Evolutionary conservation across 2,888 invertebrate genomes (phyloP).

Genomic region (Deroplatys truncata): DNA sequence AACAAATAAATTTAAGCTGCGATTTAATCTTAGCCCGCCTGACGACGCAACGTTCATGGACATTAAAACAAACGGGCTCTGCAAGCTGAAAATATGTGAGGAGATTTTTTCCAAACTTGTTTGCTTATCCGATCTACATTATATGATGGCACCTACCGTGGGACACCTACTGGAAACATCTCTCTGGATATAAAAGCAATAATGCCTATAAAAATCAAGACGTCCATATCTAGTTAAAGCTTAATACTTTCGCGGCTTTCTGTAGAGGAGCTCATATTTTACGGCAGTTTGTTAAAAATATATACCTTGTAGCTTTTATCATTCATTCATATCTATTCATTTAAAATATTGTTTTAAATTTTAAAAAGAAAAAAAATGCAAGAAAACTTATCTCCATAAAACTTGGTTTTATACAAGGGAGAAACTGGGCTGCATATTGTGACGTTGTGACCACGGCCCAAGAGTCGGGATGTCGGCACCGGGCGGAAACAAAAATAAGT

Average conservation of each 20-base stretch:
- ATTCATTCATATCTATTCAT: too few relatives aligned
- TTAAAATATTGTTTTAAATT: too few relatives aligned
- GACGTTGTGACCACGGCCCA: too few relatives aligned
- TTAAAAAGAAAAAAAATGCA: too few relatives aligned
- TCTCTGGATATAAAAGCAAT: background rate
- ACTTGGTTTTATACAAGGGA: too few relatives aligned
- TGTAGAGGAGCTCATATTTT: background rate
- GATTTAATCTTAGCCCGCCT: background rate
- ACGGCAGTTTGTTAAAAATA: background rate
- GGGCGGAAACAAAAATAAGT: too few relatives aligned
- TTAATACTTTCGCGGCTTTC: background rate
- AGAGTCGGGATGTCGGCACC: too few relatives aligned
- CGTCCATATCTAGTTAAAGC: background rate
- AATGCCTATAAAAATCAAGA: background rate
- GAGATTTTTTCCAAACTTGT: background rate
- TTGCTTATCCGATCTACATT: background rate
- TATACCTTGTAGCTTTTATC: too few relatives aligned
- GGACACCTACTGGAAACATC: background rate
- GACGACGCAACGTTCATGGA: background rate
- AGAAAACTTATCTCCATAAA: too few relatives aligned
- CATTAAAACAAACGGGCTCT: background rate
- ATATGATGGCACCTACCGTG: background rate
- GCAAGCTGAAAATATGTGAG: background rate
- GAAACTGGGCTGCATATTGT: too few relatives aligned
- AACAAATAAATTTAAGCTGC: background rate